Conservation (phyloP, 2,113 vertebrate species). For the Neogobius melanostomus region DNA sequence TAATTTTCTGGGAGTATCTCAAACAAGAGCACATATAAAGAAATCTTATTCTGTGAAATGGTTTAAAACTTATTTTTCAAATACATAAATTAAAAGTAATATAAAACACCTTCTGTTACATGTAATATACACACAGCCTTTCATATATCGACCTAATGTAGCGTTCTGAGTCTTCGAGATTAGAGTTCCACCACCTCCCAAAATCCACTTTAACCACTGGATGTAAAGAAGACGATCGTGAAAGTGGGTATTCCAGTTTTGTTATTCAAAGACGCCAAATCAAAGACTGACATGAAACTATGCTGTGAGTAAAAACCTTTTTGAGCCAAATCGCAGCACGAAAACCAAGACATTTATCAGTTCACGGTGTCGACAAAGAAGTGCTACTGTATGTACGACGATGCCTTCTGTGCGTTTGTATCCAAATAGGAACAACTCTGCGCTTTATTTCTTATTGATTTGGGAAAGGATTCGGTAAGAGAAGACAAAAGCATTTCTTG, state of each 20-base stretch:
- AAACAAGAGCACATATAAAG: too few relatives aligned
- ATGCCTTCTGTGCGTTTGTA: neutral
- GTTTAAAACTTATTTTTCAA: too few relatives aligned
- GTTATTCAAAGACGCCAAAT: neutral
- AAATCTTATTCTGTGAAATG: too few relatives aligned
- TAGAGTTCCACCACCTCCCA: too few relatives aligned
- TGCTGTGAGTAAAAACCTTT: neutral
- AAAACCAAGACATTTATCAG: neutral
- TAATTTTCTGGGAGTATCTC: too few relatives aligned
- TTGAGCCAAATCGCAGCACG: conserved; percentile 21
- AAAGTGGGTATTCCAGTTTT: neutral
- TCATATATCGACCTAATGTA: too few relatives aligned
- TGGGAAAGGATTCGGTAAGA: neutral
- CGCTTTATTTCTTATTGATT: neutral
- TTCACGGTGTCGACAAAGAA: neutral
- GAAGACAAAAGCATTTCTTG: neutral
- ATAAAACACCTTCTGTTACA: too few relatives aligned
- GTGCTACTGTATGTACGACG: neutral
- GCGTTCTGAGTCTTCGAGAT: too few relatives aligned
- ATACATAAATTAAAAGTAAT: too few relatives aligned
- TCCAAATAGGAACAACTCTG: neutral
- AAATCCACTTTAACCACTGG: too few relatives aligned
- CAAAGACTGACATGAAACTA: neutral
- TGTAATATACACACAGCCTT: too few relatives aligned
- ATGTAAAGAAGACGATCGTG: too few relatives aligned